Evolutionary conservation across 2,113 vertebrate species (phyloP).

Genomic region (Atrichornis clamosus): DNA sequence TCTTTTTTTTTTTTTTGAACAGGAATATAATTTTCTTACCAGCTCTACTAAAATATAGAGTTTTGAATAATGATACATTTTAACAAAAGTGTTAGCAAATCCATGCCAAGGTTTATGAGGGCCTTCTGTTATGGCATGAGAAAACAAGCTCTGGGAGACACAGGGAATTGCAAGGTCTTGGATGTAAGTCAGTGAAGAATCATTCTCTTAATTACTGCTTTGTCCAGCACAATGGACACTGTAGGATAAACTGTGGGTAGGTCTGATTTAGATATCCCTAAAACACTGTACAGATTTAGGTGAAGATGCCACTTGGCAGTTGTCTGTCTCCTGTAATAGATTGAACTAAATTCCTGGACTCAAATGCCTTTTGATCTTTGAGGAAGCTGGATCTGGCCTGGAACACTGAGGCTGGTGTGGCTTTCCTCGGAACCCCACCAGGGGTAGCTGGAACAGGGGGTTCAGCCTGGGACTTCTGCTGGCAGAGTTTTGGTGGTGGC

Average conservation of each 20-base stretch:
- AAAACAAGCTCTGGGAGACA: not conserved
- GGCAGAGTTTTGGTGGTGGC: not conserved
- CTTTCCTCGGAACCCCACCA: not conserved
- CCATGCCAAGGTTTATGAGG: not conserved
- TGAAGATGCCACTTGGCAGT: not conserved
- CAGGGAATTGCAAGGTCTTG: not conserved
- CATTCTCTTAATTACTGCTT: not conserved
- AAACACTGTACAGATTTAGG: not conserved
- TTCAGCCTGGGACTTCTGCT: not conserved
- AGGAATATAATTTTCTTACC: not conserved
- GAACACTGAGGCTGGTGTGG: not conserved
- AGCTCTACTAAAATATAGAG: not conserved
- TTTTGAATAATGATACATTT: not conserved
- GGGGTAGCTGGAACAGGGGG: accelerated
- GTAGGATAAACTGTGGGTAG: not conserved
- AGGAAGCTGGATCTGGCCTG: not conserved
- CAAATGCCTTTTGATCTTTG: not conserved
- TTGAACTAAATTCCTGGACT: not conserved
- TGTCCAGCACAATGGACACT: not conserved
- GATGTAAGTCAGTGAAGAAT: not conserved
- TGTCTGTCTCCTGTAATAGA: not conserved
- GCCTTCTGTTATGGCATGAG: not conserved
- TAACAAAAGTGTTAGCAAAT: not conserved
- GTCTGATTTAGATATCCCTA: not conserved
- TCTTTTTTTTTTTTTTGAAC: not conserved